Base-by-base conservation (phyloP, 1,140 invertebrate species). In the Philaenus spumarius region DNA sequence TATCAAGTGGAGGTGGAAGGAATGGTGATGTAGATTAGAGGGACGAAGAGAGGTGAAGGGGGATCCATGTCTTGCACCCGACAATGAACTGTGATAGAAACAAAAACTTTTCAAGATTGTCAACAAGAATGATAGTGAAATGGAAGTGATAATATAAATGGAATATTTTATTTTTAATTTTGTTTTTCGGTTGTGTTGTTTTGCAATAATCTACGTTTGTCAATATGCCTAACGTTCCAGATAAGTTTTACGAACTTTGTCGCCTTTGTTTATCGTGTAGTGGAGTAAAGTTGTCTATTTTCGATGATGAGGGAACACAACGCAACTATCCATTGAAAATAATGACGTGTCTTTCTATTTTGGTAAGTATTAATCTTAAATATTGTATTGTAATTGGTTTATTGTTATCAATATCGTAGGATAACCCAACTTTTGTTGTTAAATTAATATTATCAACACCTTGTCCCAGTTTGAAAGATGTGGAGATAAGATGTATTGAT, bases 171-270 rank as follows among this genome's bases (percentile, higher is more conserved):
- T 58, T 39, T 50, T 37, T 22, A 23, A 50, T 40, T 17, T 48
- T 17, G 24, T 57, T 58, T 50, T 47, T 42, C 35, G 48, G 45
- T 58, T 50, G 47, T 53, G 50, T 39, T 19, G 50, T 53, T 58
- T 58, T 19, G 56, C 35, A 34, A 22, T 40, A 46, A n/a, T 51
- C 48, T 46, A 48, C 35, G 45, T 51, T 45, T 50, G 9, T 57
- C 55, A 57, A 35, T 22, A 84, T 84, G 81, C 77, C 80, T 55
- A 80, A 78, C 66, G 82, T 84, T 64, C 77, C 79, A 61, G 82
- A 84, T 11, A 84, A 83, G 70, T 86, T 82, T 69, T 83, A 83
- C 66, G 83, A 85, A 72, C 72, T 86, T 53, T 86, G 84, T 67
- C 76, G 83, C 64, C 73, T 85, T 47, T 85, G 83, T 69, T 84